Evolutionary conservation across 2,797 vertebrate genomes (phyloP).

Genomic region (Dendrocincla fuliginosa): DNA sequence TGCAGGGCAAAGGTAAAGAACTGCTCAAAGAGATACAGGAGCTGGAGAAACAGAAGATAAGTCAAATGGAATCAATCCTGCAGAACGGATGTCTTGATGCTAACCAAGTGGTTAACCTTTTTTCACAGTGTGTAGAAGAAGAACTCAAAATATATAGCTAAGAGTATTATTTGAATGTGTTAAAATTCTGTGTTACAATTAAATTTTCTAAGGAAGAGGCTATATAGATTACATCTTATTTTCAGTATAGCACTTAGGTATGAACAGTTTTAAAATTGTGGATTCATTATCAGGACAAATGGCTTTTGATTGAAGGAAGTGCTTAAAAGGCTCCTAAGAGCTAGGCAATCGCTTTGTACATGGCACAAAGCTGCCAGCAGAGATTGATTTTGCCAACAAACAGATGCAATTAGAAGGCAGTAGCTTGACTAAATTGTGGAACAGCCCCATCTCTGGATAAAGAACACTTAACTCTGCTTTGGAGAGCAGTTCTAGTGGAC

Average conservation of each 20-base stretch:
- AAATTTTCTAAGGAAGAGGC: not conserved
- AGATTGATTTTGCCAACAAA: not conserved
- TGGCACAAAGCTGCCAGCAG: not conserved
- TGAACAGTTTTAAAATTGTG: not conserved
- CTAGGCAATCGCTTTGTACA: not conserved
- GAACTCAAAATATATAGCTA: slow-evolving; percentile 84
- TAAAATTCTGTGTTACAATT: not conserved
- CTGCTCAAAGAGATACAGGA: slow-evolving; percentile 80
- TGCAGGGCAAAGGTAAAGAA: slow-evolving; percentile 82
- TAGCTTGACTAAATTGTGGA: not conserved
- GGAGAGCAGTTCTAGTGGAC: not conserved
- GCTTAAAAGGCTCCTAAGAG: not conserved
- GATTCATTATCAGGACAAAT: not conserved
- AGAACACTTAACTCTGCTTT: not conserved
- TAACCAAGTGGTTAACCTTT: slow-evolving; percentile 80
- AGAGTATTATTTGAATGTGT: not conserved
- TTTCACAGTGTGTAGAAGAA: slow-evolving; percentile 79
- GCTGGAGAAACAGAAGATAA: slow-evolving; percentile 84
- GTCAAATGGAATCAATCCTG: slow-evolving; percentile 84
- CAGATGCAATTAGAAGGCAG: not conserved
- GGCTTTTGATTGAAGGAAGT: not conserved
- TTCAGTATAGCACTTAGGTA: not conserved
- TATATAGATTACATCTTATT: not conserved
- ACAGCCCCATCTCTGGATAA: not conserved
- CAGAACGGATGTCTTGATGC: slow-evolving; percentile 70